phyloP scores from a whole-genome alignment of 2,888 invertebrate species.

The Eupithecia centaureata region DNA sequence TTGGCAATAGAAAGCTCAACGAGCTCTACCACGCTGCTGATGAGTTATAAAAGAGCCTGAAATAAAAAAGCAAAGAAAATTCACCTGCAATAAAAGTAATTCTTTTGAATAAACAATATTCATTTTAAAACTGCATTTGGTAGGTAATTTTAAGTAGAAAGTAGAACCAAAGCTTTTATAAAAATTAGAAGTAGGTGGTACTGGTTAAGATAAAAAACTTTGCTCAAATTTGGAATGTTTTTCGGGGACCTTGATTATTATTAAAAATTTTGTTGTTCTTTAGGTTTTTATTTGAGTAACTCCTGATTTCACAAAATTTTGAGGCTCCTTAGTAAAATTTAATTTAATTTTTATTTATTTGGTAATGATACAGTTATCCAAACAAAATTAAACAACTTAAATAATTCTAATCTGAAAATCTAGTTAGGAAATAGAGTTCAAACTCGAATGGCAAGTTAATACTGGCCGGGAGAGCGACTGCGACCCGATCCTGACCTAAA shows the following conservation, averaged over 20 bases:
- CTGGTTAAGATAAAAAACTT: too few relatives aligned
- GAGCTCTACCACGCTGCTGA: not conserved
- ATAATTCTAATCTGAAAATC: not conserved
- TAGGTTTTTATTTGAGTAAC: not conserved
- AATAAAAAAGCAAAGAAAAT: not conserved
- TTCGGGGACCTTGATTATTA: not conserved
- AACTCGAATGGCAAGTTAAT: slow-evolving; percentile 6
- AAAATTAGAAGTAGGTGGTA: too few relatives aligned
- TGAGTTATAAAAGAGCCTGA: not conserved
- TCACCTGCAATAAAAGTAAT: not conserved
- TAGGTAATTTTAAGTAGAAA: too few relatives aligned
- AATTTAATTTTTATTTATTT: too few relatives aligned
- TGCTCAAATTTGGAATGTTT: not conserved
- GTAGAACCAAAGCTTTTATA: too few relatives aligned
- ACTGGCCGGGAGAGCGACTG: slow-evolving; percentile 37
- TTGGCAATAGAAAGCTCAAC: not conserved
- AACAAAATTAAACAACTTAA: too few relatives aligned
- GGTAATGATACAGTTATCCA: too few relatives aligned
- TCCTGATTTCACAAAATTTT: not conserved
- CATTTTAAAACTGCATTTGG: too few relatives aligned
- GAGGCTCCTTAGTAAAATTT: too few relatives aligned
- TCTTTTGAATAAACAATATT: too few relatives aligned
- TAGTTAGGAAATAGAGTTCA: slow-evolving; percentile 8
- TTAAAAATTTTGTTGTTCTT: not conserved
- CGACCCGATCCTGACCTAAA: slow-evolving; percentile 55